Evolutionary conservation across 1,140 invertebrate species (phyloP), one percentile per base, ranked within the genome.

Genomic region (fruit fly (Drosophila melanogaster)): DNA sequence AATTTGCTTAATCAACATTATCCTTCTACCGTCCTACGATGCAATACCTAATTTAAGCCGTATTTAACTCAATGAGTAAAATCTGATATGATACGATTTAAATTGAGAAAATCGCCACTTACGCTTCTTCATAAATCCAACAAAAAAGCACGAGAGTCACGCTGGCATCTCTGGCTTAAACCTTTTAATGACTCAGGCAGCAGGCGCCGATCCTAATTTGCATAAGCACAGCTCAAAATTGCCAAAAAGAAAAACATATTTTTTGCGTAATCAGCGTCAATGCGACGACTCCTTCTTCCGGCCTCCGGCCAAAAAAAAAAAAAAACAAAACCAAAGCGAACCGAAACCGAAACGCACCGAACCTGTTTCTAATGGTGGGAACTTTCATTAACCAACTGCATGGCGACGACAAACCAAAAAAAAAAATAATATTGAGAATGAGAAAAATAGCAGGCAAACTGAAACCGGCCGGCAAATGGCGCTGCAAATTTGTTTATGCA

Each of bases 311-410:
- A 61, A 41, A 40, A 33, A 33, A 35, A 37, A 19, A 22, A 22
- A 61, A 37, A 43, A 35, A n/a, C n/a, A 22, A n/a, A 47, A 47
- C 46, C 46, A 41, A 64, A 44, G 26, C 43, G 30, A 50, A 60
- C 33, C 61, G 40, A 41, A 33, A 12, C 37, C 11, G 14, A 66
- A 67, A 51, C 66, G 65, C 50, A 67, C 61, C 51, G 79, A 87
- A 87, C 84, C 84, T 87, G 84, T 87, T 87, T 89, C 84, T 87
- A 87, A 87, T 87, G 84, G 85, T 87, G 84, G 79, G 84, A 87
- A 87, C 84, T 87, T 84, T 87, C 84, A 87, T 87, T 87, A 89
- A 83, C 78, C 84, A 84, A 73, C 74, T 77, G 76, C 76, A 78
- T 49, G 62, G 50, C 76, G 24, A 40, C 64, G 47, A 50, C 59